Evolutionary conservation across 30 jellyfish, hydroid and myxozoan genomes (phyloP).

Genomic region (Clytia hemisphaerica): DNA sequence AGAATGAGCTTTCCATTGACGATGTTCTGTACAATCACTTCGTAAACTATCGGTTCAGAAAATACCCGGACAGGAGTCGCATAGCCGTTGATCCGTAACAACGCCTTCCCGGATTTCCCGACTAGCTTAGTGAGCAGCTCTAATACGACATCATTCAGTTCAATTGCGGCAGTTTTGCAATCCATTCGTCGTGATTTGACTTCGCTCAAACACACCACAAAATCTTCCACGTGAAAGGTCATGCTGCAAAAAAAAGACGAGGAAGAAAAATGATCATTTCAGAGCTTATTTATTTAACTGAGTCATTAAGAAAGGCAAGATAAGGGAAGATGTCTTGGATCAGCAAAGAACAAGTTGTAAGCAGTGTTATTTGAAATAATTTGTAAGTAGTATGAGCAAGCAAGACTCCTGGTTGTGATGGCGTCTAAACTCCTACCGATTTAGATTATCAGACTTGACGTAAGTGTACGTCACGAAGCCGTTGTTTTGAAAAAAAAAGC

Average conservation of each 20-base stretch:
- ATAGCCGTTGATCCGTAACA: slow-evolving; percentile 22
- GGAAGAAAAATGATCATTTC: neutral
- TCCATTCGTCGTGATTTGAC: slow-evolving; percentile 27
- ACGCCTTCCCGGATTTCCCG: slow-evolving; percentile 70
- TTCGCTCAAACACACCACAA: slow-evolving; percentile 15
- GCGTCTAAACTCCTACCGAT: too few species aligned
- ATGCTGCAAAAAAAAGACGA: slow-evolving; percentile 27
- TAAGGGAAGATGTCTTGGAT: too few species aligned
- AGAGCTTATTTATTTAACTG: neutral
- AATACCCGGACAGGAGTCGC: neutral
- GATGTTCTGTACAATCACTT: slow-evolving; percentile 31
- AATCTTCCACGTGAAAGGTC: slow-evolving; percentile 34
- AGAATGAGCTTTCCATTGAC: slow-evolving; percentile 25
- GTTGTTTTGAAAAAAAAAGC: too few species aligned
- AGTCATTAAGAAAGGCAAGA: too few species aligned
- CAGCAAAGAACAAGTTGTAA: too few species aligned
- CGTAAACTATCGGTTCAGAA: slow-evolving; percentile 22
- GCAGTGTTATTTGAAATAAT: too few species aligned
- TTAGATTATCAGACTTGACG: too few species aligned
- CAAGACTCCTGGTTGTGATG: too few species aligned
- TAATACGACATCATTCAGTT: slow-evolving; percentile 24
- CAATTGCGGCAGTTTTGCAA: slow-evolving; percentile 12
- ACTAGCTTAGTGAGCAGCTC: slow-evolving; percentile 38
- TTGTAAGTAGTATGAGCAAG: too few species aligned
- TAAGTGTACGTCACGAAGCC: too few species aligned